phyloP scores from a whole-genome alignment of 2,113 vertebrate species.

The Leptobrachium ailaonicum region DNA sequence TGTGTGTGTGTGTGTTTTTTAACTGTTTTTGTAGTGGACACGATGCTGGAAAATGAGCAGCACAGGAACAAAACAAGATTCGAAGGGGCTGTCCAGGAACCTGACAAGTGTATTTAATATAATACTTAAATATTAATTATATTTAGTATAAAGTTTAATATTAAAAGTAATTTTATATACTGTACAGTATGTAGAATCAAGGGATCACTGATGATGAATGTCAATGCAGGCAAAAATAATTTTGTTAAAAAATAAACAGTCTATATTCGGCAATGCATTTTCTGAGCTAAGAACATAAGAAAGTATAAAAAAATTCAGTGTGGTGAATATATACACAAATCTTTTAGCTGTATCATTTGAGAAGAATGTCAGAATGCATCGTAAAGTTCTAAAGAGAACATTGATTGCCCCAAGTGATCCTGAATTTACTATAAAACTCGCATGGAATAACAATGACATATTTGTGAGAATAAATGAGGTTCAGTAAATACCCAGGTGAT shows the following conservation, averaged over 20 bases:
- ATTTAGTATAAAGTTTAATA: no score
- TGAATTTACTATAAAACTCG: conserved; percentile 23
- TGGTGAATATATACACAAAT: conserved; percentile 25
- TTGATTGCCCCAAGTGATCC: conserved; percentile 40
- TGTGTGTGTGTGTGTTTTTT: no score
- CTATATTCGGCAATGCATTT: neutral
- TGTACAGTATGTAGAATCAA: no score
- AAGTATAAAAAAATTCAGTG: conserved; percentile 2
- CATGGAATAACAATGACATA: conserved; percentile 35
- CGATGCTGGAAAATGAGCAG: no score
- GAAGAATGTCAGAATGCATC: conserved; percentile 26
- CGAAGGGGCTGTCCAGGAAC: no score
- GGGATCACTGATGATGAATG: no score
- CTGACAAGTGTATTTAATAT: no score
- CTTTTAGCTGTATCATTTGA: conserved; percentile 27
- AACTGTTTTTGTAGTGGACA: no score
- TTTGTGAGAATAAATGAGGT: conserved; percentile 35
- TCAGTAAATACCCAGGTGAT: conserved; percentile 34
- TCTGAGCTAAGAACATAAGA: neutral
- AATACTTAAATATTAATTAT: no score
- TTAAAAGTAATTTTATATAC: no score
- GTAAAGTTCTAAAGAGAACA: conserved; percentile 35
- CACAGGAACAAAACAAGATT: no score
- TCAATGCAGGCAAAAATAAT: no score
- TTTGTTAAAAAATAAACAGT: neutral